Base-by-base conservation (phyloP, 2,888 invertebrate species). In the Tenthredo notha region DNA sequence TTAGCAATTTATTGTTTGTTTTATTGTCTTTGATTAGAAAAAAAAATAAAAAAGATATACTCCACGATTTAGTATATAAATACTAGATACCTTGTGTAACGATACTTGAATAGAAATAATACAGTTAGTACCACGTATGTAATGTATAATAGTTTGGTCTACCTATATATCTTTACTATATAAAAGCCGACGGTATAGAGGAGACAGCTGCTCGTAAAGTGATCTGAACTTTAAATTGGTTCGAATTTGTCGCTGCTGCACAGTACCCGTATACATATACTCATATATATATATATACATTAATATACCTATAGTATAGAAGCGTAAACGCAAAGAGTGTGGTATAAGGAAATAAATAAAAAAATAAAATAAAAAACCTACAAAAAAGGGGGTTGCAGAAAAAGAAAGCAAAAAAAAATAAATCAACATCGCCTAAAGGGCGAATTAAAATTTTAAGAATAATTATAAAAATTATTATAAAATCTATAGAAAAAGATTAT, bases 211-310 rank as follows among this genome's bases (percentile, higher is more conserved):
- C 80, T 67, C 65, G 40, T 83, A 65, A 83, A 83, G 83, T 83
- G 83, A 83, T 50, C 67, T 83, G 67, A 83, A 70, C 83, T 83
- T 83, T 83, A 65, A 83, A 83, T 83, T 83, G 83, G 67, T 43
- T 83, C 83, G 65, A 83, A 83, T 67, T 67, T 67, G 47, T 83
- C 70, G 12, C 21, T 5, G 37, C 15, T 4, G 29, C 2, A 54
- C 47, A 33, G 40, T 74, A 74, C 43, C 47, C 9, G 21, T n/a
- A 47, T 25, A 7, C n/a, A 12, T 21, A 43, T 25, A n/a, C n/a
- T n/a, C n/a, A 25, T 43, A 74, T 5, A 43, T 10, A 12, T 2
- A 3, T 61, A 61, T 2, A n/a, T 61, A 25, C 0, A 25, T 25
- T 12, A 1, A 61, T 37, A 37, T 1, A 67, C 7, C 1, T 54